These are phyloP conservation scores for Meteorus cinctellus DNA, from an alignment of 2,888 invertebrate species.

Conservation along the genomic window DNA sequence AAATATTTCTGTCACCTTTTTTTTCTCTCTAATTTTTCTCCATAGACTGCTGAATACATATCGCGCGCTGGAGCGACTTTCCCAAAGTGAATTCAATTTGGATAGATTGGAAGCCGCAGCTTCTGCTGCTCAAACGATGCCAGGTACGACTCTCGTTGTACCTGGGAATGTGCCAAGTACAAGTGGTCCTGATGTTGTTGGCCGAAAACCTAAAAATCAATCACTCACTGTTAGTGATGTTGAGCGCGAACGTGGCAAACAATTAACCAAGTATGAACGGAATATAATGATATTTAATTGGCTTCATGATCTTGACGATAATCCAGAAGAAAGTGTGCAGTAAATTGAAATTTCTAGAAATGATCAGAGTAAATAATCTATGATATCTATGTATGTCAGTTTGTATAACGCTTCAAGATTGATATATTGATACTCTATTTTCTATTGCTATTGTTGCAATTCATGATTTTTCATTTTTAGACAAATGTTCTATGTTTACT, in stretches of 20 bases:
- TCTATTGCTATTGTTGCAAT: neutral
- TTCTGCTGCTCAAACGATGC: slow-evolving; percentile 72
- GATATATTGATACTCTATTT: neutral
- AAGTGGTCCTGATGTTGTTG: slow-evolving; percentile 72
- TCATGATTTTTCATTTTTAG: neutral
- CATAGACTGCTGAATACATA: slow-evolving; percentile 84
- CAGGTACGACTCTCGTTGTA: slow-evolving; percentile 70
- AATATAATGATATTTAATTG: slow-evolving; percentile 98
- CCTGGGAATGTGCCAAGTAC: slow-evolving; percentile 70
- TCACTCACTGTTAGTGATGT: slow-evolving; percentile 85
- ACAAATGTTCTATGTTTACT: neutral
- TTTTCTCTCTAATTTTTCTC: no score
- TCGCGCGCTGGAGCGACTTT: slow-evolving; percentile 85
- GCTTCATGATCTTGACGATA: slow-evolving; percentile 90
- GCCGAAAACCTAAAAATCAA: slow-evolving; percentile 70
- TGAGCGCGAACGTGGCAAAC: slow-evolving; percentile 87
- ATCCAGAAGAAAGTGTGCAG: slow-evolving; percentile 69
- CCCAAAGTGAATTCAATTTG: slow-evolving; percentile 89
- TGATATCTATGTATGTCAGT: neutral
- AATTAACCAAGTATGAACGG: slow-evolving; percentile 90
- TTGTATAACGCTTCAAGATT: neutral
- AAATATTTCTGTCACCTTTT: neutral
- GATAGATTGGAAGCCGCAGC: slow-evolving; percentile 82
- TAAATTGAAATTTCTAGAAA: slow-evolving; percentile 13
- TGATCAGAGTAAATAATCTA: neutral